These are phyloP conservation scores for Drosophila merina DNA, from an alignment of 2,888 invertebrate species.

Conservation along the genomic window DNA sequence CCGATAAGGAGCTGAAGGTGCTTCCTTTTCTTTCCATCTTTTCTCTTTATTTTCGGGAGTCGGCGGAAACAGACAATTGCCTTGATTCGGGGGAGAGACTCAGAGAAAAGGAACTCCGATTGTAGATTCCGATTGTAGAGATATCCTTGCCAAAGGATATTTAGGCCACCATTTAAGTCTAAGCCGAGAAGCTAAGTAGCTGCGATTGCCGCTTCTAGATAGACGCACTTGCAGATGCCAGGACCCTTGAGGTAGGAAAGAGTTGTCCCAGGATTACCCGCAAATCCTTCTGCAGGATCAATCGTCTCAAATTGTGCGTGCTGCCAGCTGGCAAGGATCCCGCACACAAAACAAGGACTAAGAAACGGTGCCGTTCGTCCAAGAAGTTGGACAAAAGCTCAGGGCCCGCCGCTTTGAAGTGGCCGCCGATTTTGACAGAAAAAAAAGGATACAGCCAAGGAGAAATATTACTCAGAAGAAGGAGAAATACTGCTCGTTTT, in stretches of 20 bases:
- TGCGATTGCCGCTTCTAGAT: conserved; percentile 44
- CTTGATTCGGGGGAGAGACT: conserved; percentile 17
- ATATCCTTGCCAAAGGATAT: conserved; percentile 1
- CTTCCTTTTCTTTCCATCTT: conserved; percentile 25
- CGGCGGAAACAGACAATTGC: conserved; percentile 72
- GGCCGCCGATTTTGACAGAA: conserved; percentile 21
- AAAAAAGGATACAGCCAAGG: conserved; percentile 17
- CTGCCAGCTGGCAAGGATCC: conserved; percentile 35
- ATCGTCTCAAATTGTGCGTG: conserved; percentile 55
- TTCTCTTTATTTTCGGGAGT: conserved; percentile 2
- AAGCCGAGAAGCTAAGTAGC: conserved; percentile 70
- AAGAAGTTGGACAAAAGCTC: conserved; percentile 28
- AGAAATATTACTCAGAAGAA: conserved; percentile 4
- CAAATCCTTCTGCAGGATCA: conserved; percentile 7
- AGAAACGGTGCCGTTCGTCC: background rate
- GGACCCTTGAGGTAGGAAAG: conserved; percentile 7
- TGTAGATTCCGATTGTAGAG: conserved; percentile 6
- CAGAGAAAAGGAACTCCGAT: conserved; percentile 3
- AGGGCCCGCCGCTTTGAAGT: conserved; percentile 38
- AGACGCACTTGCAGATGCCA: background rate
- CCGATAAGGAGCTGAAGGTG: conserved; percentile 14
- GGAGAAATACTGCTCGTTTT: too few relatives aligned
- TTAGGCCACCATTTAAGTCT: conserved; percentile 14
- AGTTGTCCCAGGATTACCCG: conserved; percentile 53
- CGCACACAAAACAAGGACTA: conserved; percentile 4